Evolutionary conservation across 2,113 vertebrate genomes (phyloP).

Genomic region (Aegypius monachus): DNA sequence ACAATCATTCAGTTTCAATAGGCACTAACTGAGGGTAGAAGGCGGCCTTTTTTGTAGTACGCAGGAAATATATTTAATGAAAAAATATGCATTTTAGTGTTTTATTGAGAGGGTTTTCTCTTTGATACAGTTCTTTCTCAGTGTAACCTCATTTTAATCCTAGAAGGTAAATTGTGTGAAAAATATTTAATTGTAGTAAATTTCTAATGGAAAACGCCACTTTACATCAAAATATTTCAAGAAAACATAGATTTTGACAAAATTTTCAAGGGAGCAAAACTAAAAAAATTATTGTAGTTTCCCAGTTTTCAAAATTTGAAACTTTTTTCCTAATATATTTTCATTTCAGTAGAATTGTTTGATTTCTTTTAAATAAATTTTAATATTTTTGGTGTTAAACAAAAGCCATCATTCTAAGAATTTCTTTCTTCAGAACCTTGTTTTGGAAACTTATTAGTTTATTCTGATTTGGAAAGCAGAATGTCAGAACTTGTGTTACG

Average conservation of each 20-base stretch:
- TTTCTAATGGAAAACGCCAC: not conserved
- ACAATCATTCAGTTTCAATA: not conserved
- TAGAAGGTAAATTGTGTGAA: not conserved
- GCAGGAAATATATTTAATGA: not conserved
- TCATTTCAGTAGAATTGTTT: not conserved
- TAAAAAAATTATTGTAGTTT: not conserved
- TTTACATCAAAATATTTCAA: not conserved
- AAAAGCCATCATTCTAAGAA: not conserved
- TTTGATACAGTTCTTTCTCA: not conserved
- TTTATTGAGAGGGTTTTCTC: not conserved
- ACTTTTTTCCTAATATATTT: not conserved
- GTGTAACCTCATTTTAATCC: not conserved
- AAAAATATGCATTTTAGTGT: not conserved
- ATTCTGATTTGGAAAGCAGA: not conserved
- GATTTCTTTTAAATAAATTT: not conserved
- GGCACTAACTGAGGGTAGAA: not conserved
- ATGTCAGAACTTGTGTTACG: not conserved
- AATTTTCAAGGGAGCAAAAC: not conserved
- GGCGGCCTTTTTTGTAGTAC: not conserved
- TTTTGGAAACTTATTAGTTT: not conserved
- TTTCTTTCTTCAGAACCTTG: not conserved
- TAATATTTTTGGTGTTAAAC: not conserved
- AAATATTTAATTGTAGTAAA: not conserved
- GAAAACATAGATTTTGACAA: not conserved
- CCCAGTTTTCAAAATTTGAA: not conserved